Percentiles rank a stretch among this genome's conserved stretches.
These are phyloP conservation scores for Nematopogon swammerdamellus DNA, from an alignment of 2,888 invertebrate genomes.

Conservation along the genomic window DNA sequence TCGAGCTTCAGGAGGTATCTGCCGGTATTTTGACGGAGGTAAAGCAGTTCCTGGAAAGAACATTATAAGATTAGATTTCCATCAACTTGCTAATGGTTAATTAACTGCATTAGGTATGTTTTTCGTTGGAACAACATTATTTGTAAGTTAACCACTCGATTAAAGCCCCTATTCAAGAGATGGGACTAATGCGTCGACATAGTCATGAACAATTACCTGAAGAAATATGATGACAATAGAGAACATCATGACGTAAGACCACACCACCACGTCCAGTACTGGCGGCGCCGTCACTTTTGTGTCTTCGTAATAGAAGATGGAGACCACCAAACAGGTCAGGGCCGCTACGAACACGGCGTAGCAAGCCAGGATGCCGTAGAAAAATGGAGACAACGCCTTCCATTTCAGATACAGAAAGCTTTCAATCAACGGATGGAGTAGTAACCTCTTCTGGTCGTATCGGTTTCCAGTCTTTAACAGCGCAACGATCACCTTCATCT, in stretches of 20 bases:
- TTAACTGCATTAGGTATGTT: too few species aligned
- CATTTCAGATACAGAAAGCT: constrained; percentile 57
- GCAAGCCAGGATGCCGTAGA: constrained; percentile 45
- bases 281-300: constrained; percentile 23
- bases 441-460: constrained; percentile 37
- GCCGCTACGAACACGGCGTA: constrained; percentile 48
- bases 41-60: constrained; percentile 44
- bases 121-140: too few species aligned
- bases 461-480: constrained; percentile 51
- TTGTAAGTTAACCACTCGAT: too few species aligned
- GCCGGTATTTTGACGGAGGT: constrained; percentile 45
- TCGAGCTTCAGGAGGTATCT: constrained; percentile 52
- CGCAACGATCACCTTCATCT: constrained; percentile 55
- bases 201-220: too few species aligned
- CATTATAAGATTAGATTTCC: too few species aligned
- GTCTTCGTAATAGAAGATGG: constrained; percentile 45
- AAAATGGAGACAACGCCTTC: constrained; percentile 51
- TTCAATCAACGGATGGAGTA: constrained; percentile 56
- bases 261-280: constrained; percentile 26
- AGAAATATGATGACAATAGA: constrained; percentile 33
- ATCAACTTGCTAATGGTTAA: too few species aligned
- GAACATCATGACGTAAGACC: constrained; percentile 35
- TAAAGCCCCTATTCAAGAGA: too few species aligned
- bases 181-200: too few species aligned
- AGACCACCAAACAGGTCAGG: constrained; percentile 42